A percentile compares a stretch with the other conserved stretches of the same genome.
Conservation (phyloP, 2,797 vertebrate genomes). For the Mionectes olivaceus region DNA sequence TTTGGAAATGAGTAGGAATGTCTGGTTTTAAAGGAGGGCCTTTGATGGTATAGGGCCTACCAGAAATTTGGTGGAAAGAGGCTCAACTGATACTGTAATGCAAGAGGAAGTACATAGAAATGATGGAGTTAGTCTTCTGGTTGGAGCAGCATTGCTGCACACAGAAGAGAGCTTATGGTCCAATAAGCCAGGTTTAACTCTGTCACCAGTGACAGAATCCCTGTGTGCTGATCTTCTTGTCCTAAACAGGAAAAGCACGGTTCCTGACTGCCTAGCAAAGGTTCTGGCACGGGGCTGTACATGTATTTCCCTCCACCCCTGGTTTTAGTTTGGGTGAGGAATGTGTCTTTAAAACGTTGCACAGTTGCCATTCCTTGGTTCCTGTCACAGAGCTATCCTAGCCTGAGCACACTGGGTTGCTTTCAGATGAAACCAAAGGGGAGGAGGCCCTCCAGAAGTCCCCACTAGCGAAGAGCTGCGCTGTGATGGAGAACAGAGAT, state of each 20-base stretch:
- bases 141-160: background rate
- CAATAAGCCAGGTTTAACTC: background rate
- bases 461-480: background rate
- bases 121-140: background rate
- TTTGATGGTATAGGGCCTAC: background rate
- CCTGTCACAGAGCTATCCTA: background rate
- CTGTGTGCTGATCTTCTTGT: background rate
- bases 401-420: background rate
- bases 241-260: background rate
- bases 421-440: background rate
- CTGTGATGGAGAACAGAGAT: background rate
- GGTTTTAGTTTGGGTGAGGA: background rate
- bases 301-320: accelerated
- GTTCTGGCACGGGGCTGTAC: background rate
- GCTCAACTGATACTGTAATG: background rate
- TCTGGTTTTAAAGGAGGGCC: background rate
- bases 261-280: background rate
- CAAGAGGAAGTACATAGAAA: background rate
- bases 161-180: background rate
- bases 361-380: background rate
- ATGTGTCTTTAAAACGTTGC: accelerated
- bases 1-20: background rate
- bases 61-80: background rate
- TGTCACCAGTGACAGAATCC: background rate
- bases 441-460: background rate